phyloP scores from a whole-genome alignment of 37 sponge, comb jelly and placozoan genomes.

The Theonella swinhoei region DNA sequence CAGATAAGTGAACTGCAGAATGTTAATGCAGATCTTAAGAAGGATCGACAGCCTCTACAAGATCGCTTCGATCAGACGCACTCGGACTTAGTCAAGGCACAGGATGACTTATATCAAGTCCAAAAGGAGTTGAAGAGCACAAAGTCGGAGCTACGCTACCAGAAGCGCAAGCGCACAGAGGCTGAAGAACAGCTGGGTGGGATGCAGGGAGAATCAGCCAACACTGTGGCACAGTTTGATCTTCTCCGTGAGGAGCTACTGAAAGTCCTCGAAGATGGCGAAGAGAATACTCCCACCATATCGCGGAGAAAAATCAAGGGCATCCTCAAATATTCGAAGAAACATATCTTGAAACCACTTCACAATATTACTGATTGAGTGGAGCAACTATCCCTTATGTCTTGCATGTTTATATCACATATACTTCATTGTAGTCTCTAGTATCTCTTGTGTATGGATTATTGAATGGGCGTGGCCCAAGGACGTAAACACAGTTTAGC shows the following conservation, averaged over 20 bases:
- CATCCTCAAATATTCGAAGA: background rate
- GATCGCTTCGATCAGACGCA: background rate
- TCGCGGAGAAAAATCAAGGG: background rate
- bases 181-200: conserved; percentile 17
- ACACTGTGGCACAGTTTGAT: conserved; percentile 42
- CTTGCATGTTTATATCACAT: no score
- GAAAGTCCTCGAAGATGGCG: conserved; percentile 3
- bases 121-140: background rate
- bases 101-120: background rate
- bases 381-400: background rate
- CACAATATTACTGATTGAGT: background rate
- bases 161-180: conserved; percentile 10
- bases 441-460: no score
- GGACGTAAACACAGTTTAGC: no score
- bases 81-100: background rate
- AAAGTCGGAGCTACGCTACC: background rate
- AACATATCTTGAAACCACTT: background rate
- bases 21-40: background rate
- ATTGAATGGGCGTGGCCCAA: no score
- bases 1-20: conserved; percentile 28
- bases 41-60: background rate
- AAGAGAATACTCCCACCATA: background rate
- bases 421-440: no score
- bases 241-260: conserved; percentile 27
- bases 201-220: conserved; percentile 16